Evolutionary conservation across 2,797 vertebrate genomes (phyloP), one percentile per base, ranked within the genome.

Genomic region (Karalla daura): DNA sequence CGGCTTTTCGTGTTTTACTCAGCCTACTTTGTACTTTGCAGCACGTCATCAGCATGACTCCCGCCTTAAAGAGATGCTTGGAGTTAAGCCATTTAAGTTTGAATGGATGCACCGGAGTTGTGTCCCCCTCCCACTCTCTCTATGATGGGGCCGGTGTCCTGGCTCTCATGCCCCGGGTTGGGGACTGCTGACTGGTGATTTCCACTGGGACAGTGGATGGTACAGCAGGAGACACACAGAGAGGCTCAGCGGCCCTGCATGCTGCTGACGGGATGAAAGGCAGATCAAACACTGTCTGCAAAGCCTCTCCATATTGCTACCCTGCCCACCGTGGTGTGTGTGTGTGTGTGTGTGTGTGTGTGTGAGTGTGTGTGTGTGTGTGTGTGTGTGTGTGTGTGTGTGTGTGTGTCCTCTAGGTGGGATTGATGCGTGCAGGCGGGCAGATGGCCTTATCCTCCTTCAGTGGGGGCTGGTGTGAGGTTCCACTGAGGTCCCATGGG

Each of bases 381-480:
- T 41, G 65, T 69, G 40, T 67, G 61, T 72, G 71, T 67, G 66
- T 80, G 65, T 73, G 73, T 55, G 58, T 47, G 63, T 56, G 69
- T 25, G 66, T 63, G 81, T 81, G 66, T 80, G 64, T 85, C 53
- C 70, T 86, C 70, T 79, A 80, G 85, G 70, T 87, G 67, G 85
- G 84, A 86, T 81, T 88, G 85, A 76, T 79, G 81, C 65, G 33
- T 62, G 43, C n/a, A 70, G 70, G 75, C 64, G 81, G 90, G 88
- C 94, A 95, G 94, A 95, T 94, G 94, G 93, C 40, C 88, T 87
- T 79, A 89, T 88, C 87, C 89, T 89, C 72, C 80, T 88, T n/a
- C 82, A 84, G 83, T 84, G 90, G 91, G 91, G 91, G 92, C 86
- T 88, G 86, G 89, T 92, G 88, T 92, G 88, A 89, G 87, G 84